A percentile compares a stretch with the other conserved stretches of the same genome.
These are phyloP conservation scores for Sisyra nigra DNA, from an alignment of 2,888 invertebrate genomes.

Conservation along the genomic window DNA sequence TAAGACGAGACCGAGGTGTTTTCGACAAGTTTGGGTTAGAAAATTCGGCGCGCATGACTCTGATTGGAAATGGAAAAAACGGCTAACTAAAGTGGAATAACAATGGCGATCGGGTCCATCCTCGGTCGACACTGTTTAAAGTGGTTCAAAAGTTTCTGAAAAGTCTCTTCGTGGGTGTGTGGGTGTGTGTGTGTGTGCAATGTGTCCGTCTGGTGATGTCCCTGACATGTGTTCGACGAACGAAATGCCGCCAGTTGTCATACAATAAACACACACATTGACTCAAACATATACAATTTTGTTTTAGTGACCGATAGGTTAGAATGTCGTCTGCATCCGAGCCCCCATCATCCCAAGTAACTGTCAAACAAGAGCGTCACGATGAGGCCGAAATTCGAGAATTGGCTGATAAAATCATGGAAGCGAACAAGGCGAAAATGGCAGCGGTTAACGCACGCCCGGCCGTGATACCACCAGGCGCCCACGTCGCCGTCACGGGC, in stretches of 20 bases:
- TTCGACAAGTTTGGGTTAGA: background rate
- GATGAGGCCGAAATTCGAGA: conserved; percentile 81
- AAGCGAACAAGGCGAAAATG: conserved; percentile 56
- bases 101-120: conserved; percentile 4
- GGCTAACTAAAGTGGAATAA: background rate
- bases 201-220: too few relatives aligned
- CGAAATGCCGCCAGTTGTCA: too few relatives aligned
- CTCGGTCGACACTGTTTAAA: background rate
- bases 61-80: too few relatives aligned
- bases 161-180: too few relatives aligned
- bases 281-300: too few relatives aligned
- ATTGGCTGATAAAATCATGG: conserved; percentile 74
- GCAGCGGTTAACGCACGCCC: conserved; percentile 27
- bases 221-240: too few relatives aligned
- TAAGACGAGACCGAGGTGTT: background rate
- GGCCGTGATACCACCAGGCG: conserved; percentile 13
- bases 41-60: background rate
- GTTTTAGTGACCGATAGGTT: conserved; percentile 4
- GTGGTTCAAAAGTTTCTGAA: background rate
- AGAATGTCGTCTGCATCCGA: conserved; percentile 8
- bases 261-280: too few relatives aligned
- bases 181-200: too few relatives aligned
- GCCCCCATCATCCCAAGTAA: conserved; percentile 4
- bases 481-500: conserved; percentile 9
- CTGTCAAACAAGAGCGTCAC: conserved; percentile 54